A percentile compares a stretch with the other conserved stretches of the same genome.
phyloP scores from a whole-genome alignment of 2,797 vertebrate genomes.

The Microtus obscurus region DNA sequence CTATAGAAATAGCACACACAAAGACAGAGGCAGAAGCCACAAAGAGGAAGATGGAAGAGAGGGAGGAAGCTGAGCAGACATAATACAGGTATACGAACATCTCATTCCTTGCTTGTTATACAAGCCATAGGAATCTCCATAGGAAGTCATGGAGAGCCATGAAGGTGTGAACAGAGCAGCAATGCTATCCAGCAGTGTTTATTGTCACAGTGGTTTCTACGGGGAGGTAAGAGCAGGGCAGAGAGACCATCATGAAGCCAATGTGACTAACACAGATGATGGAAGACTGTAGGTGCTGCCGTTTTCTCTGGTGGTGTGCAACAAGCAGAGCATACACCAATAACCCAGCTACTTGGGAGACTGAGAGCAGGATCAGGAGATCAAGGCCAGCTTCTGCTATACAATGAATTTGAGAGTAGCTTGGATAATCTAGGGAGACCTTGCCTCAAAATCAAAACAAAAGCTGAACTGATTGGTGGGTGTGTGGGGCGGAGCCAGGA shows the following conservation, averaged over 20 bases:
- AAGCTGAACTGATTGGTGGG: too few species aligned
- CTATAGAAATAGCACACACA: not conserved
- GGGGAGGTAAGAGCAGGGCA: not conserved
- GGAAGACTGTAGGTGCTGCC: not conserved
- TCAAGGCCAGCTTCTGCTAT: not conserved
- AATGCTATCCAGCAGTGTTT: not conserved
- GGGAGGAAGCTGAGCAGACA: not conserved
- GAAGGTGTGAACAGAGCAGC: not conserved
- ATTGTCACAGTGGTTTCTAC: not conserved
- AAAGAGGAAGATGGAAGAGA: not conserved
- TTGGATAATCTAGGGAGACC: not conserved
- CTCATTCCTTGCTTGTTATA: too few species aligned
- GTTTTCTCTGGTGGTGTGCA: not conserved
- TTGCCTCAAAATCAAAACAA: not conserved
- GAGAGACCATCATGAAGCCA: not conserved
- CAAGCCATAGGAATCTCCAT: not conserved
- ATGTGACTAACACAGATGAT: not conserved
- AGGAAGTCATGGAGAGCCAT: accelerated
- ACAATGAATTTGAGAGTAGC: not conserved
- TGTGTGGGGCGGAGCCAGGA: too few species aligned
- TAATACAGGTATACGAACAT: accelerated
- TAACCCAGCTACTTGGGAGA: not conserved
- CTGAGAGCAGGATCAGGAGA: not conserved
- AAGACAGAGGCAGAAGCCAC: not conserved
- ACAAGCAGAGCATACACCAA: not conserved